Base-by-base conservation (phyloP, 2,113 vertebrate species). In the Balaeniceps rex region DNA sequence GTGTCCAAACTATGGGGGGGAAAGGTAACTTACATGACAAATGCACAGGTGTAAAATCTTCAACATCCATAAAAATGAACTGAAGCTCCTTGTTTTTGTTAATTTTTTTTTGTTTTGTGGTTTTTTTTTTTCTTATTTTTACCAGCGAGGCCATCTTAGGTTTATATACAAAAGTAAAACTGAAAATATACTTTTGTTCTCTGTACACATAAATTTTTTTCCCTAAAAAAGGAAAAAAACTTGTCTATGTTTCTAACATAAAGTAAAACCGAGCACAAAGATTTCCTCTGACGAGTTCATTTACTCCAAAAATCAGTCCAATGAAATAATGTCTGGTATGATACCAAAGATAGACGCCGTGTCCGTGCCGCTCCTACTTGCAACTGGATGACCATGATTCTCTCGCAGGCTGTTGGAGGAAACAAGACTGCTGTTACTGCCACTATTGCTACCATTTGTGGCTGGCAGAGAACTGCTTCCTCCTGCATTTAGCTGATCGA, bases 101-200 rank as follows among this genome's bases (percentile, higher is more conserved):
- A 52, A 52, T 68, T 94, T 97, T 95, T 93, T 95, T 38, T 57
- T 72, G 57, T 68, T 92, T 83, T 88, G 24, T 70, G 24, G 19
- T 49, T 51, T 78, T 89, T 90, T 36, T 87, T 91, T 75, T 88
- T 60, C 78, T 97, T 96, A 86, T 96, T 98, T 98, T 99, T 98
- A 99, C 98, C 97, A 98, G 97, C 98, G 98, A 98, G 98, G 98
- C 99, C 98, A 98, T 99, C 99, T 99, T 98, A 99, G 98, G 98
- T 99, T 99, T 99, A 99, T 99, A 98, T 99, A 99, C 98, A 99
- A 99, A 99, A 99, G 99, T 99, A 99, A 99, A 99, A 99, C 99
- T 99, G 99, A 99, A 99, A 99, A 99, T 99, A 99, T 98, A 99
- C 99, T 99, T 99, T 98, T 99, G 99, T 99, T 99, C 99, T 99